Evolutionary conservation across 2,113 vertebrate species (phyloP).

Genomic region (Candoia aspera): DNA sequence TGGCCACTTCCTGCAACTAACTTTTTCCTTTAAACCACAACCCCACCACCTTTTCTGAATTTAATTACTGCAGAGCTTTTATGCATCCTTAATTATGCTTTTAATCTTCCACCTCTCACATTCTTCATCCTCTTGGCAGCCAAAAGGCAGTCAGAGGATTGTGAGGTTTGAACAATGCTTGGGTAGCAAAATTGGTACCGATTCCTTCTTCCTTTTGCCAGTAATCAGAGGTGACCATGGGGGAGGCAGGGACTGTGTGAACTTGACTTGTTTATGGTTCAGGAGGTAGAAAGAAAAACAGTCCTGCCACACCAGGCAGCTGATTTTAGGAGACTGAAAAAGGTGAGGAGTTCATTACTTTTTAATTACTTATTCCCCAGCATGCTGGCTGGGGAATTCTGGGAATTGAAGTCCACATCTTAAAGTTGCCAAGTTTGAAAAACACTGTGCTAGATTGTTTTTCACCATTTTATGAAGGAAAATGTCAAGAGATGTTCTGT

Average conservation of each 20-base stretch:
- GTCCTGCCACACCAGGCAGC: neutral
- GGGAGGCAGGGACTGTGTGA: neutral
- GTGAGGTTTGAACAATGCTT: rapidly evolving
- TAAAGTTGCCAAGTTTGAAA: neutral
- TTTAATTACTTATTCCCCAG: neutral
- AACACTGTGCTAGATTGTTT: neutral
- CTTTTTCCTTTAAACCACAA: conserved; percentile 34
- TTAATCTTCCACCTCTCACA: conserved; percentile 36
- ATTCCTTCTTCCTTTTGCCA: neutral
- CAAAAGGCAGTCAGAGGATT: conserved; percentile 9
- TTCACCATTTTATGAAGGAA: neutral
- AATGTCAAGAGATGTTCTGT: neutral
- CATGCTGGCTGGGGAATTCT: neutral
- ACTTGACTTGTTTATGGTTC: neutral
- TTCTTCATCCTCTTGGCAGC: conserved; percentile 57
- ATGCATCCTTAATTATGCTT: conserved; percentile 42
- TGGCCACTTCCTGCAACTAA: conserved; percentile 51
- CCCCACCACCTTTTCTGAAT: conserved; percentile 6
- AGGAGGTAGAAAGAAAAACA: neutral
- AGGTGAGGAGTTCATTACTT: neutral
- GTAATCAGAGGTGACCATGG: neutral
- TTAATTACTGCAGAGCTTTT: conserved; percentile 20
- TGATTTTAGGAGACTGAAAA: neutral
- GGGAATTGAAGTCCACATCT: neutral
- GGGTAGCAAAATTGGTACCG: rapidly evolving